Conservation (phyloP, 2,888 invertebrate genomes). For the Mesopsocus fuscifrons region DNA sequence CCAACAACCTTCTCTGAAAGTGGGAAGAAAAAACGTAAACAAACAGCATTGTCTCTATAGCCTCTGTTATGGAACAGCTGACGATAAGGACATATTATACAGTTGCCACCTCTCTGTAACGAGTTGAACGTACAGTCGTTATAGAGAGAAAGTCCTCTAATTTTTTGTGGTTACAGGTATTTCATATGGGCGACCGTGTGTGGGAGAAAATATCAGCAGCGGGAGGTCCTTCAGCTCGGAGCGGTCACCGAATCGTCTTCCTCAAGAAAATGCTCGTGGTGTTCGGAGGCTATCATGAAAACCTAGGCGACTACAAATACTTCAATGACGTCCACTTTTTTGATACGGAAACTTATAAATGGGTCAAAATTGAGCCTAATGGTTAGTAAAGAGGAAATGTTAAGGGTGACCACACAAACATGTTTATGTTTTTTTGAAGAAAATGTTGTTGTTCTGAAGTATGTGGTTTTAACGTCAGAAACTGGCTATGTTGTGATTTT, state of each 20-base stretch:
- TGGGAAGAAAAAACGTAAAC: no score
- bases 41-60: no score
- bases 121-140: constrained; percentile 82
- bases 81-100: no score
- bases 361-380: constrained; percentile 44
- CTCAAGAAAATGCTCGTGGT: constrained; percentile 59
- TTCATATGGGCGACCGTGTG: constrained; percentile 47
- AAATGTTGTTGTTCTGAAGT: constrained; percentile 1
- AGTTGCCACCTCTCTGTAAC: no score
- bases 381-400: constrained; percentile 19
- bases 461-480: not conserved
- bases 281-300: constrained; percentile 88
- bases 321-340: constrained; percentile 74
- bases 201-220: constrained; percentile 57
- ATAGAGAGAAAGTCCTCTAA: constrained; percentile 85
- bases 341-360: constrained; percentile 55
- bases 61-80: no score
- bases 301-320: constrained; percentile 67
- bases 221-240: constrained; percentile 65
- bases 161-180: constrained; percentile 81
- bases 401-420: not conserved
- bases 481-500: no score
- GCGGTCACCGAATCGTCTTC: constrained; percentile 76
- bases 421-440: constrained; percentile 4
- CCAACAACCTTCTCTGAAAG: no score